phyloP scores from a whole-genome alignment of 2,888 invertebrate species.

The Hypsopygia costalis region DNA sequence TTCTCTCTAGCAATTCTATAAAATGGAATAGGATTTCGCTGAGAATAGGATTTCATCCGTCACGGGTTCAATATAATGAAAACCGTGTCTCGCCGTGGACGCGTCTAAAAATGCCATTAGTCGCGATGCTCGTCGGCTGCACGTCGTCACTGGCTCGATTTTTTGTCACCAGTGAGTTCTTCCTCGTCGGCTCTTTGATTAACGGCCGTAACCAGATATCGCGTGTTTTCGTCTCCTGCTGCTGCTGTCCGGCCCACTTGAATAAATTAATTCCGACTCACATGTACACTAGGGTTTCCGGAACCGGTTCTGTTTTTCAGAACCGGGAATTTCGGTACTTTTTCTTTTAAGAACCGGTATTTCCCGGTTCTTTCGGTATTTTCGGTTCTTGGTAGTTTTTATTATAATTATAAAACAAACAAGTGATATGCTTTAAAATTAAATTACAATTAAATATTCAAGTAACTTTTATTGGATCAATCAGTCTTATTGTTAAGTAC shows the following conservation, averaged over 20 bases:
- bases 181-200: constrained; percentile 57
- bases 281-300: too few relatives aligned
- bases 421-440: too few relatives aligned
- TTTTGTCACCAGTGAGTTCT: constrained; percentile 49
- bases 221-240: constrained; percentile 40
- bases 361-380: too few relatives aligned
- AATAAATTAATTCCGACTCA: constrained; percentile 50
- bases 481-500: too few relatives aligned
- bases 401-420: too few relatives aligned
- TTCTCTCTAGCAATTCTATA: constrained; percentile 2
- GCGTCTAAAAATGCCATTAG: constrained; percentile 45
- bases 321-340: too few relatives aligned
- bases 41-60: constrained; percentile 1
- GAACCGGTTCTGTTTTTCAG: too few relatives aligned
- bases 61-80: constrained; percentile 33
- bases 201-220: constrained; percentile 62
- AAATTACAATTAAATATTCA: too few relatives aligned
- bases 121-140: constrained; percentile 34
- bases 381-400: too few relatives aligned
- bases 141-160: constrained; percentile 42
- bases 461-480: too few relatives aligned
- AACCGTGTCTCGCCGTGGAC: constrained; percentile 40
- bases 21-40: constrained; percentile 5
- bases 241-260: constrained; percentile 38
- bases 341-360: too few relatives aligned